Evolutionary conservation across 2,888 invertebrate genomes (phyloP), one percentile per base, ranked within the genome.

Genomic region (Netelia fuscicornis): DNA sequence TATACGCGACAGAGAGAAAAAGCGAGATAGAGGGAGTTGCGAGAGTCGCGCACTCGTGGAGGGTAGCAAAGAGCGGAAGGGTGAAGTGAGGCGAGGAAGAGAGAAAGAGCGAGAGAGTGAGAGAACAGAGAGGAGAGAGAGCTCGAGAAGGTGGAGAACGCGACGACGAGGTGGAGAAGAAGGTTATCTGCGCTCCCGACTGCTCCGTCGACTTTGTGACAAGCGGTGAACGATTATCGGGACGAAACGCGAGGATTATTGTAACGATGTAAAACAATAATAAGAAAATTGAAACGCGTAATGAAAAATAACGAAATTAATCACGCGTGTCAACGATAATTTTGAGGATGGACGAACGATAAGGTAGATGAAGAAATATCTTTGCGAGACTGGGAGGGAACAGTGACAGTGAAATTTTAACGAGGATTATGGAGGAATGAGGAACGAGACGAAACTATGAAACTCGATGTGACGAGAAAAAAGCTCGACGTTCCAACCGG

Each of bases 91-190:
- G 60, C 37, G 71, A 54, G 65, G 68, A 78, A 78, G 70, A 75
- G 80, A 56, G 71, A 71, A 23, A 64, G 52, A 71, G 85, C 17
- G 58, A 74, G 67, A 48, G 58, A 62, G 54, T 9, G 80, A 72
- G 70, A 75, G 68, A 67, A 74, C 82, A 30, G 58, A 74, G 67
- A 72, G 58, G 80, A 72, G 70, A 75, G 81, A 74, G 67, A 75
- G 56, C 72, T 37, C 60, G 78, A 76, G 82, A 84, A 84, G 86
- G 86, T 84, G 86, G 86, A 86, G 84, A 84, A 86, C 84, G 78
- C 84, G 74, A 78, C 84, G 67, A 77, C 84, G 58, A 81, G 81
- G 84, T 85, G 85, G 76, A 85, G 82, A 85, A 85, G 85, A 85
- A 82, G 85, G 85, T 82, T 71, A 82, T 85, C 81, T 70, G 60